Conservation (phyloP, 1,140 invertebrate species). For the Prorops nasuta region DNA sequence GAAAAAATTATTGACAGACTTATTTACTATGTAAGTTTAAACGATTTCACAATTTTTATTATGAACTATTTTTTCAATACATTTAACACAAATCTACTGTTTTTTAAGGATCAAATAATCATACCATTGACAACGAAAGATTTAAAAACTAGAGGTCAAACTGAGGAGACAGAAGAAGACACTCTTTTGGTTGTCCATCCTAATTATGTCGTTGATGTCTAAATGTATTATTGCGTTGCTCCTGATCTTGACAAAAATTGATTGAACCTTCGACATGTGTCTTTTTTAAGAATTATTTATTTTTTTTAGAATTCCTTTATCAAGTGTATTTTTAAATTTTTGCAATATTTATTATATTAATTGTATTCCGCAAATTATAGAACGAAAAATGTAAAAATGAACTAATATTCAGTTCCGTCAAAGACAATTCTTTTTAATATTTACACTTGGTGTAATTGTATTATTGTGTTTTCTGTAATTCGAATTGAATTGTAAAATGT, state of each 20-base stretch:
- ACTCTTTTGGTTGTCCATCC: slow-evolving; percentile 92
- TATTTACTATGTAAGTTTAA: slow-evolving; percentile 77
- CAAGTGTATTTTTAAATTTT: too few relatives aligned
- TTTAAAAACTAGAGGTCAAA: slow-evolving; percentile 48
- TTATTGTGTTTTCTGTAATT: too few relatives aligned
- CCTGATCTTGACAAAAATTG: too few relatives aligned
- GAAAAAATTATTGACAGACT: slow-evolving; percentile 95
- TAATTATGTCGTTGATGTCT: slow-evolving; percentile 82
- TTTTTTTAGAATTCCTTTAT: slow-evolving; percentile 1
- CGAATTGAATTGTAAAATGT: too few relatives aligned
- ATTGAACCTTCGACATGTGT: too few relatives aligned
- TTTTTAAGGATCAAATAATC: slow-evolving; percentile 82
- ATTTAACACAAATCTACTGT: slow-evolving; percentile 20
- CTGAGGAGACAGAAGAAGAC: slow-evolving; percentile 71
- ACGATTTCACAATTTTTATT: slow-evolving; percentile 6
- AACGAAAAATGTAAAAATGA: too few relatives aligned
- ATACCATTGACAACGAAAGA: slow-evolving; percentile 79
- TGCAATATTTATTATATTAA: too few relatives aligned
- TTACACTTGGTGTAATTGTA: too few relatives aligned
- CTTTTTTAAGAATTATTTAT: not conserved
- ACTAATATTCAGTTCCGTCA: too few relatives aligned
- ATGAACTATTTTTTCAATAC: slow-evolving; percentile 7
- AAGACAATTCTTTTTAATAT: too few relatives aligned
- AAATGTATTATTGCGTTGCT: slow-evolving; percentile 23
- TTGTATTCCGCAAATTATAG: too few relatives aligned